A percentile compares a stretch with the other conserved stretches of the same genome.
phyloP scores from a whole-genome alignment of 2,113 vertebrate genomes.

The Myrmecobius fasciatus region DNA sequence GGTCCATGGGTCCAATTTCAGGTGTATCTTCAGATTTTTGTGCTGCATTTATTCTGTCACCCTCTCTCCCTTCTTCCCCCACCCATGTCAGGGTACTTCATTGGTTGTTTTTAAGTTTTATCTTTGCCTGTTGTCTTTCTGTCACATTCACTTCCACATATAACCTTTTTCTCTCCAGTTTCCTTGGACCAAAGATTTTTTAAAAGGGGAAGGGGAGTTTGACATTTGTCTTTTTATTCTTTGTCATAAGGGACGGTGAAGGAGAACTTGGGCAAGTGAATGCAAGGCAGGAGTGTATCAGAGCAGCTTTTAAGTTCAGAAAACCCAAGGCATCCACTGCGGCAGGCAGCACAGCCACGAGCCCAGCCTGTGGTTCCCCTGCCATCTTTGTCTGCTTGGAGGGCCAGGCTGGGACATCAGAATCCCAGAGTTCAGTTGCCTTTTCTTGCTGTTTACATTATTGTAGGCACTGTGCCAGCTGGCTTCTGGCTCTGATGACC shows the following conservation, averaged over 20 bases:
- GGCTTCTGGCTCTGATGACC: not conserved
- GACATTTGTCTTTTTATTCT: not conserved
- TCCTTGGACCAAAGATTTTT: not conserved
- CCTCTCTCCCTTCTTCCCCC: too few species aligned
- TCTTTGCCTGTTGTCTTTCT: not conserved
- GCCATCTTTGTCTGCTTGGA: not conserved
- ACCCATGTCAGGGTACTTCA: not conserved
- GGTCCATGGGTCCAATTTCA: not conserved
- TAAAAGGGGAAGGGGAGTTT: not conserved
- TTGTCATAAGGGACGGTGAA: not conserved
- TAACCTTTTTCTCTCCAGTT: not conserved
- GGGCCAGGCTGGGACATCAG: not conserved
- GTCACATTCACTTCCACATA: not conserved
- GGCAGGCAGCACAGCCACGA: not conserved
- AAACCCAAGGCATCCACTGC: not conserved
- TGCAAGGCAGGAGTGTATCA: not conserved
- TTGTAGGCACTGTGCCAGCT: not conserved
- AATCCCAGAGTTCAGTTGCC: not conserved
- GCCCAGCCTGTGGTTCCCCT: not conserved
- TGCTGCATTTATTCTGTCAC: not conserved
- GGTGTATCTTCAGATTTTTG: not conserved
- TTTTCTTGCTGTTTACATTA: not conserved
- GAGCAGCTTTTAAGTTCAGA: not conserved
- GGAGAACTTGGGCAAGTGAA: not conserved
- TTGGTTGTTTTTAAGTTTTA: not conserved